Evolutionary conservation across 1,140 invertebrate species (phyloP), one percentile per base, ranked within the genome.

Genomic region (Popillia japonica): DNA sequence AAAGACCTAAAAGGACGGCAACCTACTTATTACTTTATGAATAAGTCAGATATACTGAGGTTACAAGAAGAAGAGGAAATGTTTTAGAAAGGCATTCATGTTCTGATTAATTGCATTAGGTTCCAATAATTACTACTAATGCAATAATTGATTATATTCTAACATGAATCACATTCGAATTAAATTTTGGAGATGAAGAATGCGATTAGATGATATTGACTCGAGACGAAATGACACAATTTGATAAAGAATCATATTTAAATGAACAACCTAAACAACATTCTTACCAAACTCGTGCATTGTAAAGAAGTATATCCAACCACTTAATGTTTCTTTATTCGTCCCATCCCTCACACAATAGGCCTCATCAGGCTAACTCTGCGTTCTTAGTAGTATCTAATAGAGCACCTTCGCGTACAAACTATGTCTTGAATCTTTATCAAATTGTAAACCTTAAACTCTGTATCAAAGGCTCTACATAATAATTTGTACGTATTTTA

Each of bases 11-110:
- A 94, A 89, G 95, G 94, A 76, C 90, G 95, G 72, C 94, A 96
- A 84, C 94, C 95, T 0, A 94, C 93, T n/a, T 96, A 96, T 86
- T 97, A 96, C 85, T 97, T 95, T 83, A 95, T 96, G 90, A 96
- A 96, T 83, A 95, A 96, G 87, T 92, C 94, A 9, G 95, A 96
- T 79, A 96, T 97, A 81, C 86, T 93, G 72, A 88, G 91, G 76
- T 89, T 96, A n/a, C 93, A 95, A 86, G 93, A 95, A 83, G 94
- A 96, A 86, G 94, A 96, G 83, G 91, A 94, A 83, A 87, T 89
- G 8, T 90, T 87, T 80, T 87, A 85, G 22, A 76, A 74, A 42
- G 27, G 22, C 3, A 3, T 55, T 55, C 48, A 2, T 34, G 27
- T 34, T 34, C 27, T 34, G 27, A 34, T 34, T 34, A 34, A 4